Evolutionary conservation across 2,888 invertebrate species (phyloP), one percentile per base, ranked within the genome.

Genomic region (Dolichomitus sp.): DNA sequence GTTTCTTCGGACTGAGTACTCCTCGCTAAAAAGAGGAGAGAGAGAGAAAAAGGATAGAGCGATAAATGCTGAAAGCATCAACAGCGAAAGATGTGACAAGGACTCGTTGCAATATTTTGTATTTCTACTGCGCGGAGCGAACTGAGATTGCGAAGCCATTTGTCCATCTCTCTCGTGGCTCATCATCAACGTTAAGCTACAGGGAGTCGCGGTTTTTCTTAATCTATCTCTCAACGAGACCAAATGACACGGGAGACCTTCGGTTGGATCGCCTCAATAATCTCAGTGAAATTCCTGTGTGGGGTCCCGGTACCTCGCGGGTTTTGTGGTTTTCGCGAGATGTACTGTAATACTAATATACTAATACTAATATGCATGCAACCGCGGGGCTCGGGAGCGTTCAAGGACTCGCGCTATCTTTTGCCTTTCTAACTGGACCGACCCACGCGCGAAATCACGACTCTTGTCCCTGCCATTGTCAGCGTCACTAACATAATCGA

Each of bases 271-370:
- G 86, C 86, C 84, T 90, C 86, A 87, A 90, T 92, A 89, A 90
- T 92, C 87, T 88, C 88, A 88, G 86, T 86, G 88, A 91, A 88
- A 91, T 90, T 89, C 81, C 84, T 80, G 30, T 69, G 61, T 59
- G 54, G 30, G 54, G 76, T 86, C 86, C 85, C 84, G 87, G 86
- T 81, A 42, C 45, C 70, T 42, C 50, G 72, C 76, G 65, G 75
- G 76, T 80, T 88, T 90, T 92, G 92, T 88, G 92, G 92, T 92
- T 91, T 90, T 87, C 81, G 74, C 77, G 72, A 78, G 79, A 85
- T 83, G 83, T 66, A 76, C 78, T 76, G 74, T 42, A 78, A 77
- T 80, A 61, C 59, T 57, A 11, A 37, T 33, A 59, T 17, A 59
- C 72, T 48, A 61, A 69, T 57, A 57, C 57, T 65, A 75, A 82